Evolutionary conservation across 2,113 vertebrate species (phyloP).

Genomic region (Mionectes macconnelli): DNA sequence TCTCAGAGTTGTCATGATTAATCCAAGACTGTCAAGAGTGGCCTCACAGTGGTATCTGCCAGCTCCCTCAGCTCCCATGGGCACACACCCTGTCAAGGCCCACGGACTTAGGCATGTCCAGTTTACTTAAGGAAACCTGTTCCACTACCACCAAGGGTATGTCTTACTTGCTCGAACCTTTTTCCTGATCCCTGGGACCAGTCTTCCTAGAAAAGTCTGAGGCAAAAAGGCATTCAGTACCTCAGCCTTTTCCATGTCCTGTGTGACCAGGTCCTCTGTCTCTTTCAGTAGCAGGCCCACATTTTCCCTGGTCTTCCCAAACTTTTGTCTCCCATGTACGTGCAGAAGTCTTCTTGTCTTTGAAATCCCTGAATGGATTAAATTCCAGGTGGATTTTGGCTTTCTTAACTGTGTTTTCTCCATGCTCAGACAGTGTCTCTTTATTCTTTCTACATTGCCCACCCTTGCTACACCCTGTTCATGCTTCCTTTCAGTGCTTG

Average conservation of each 20-base stretch:
- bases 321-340: neutral
- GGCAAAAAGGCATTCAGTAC: neutral
- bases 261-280: neutral
- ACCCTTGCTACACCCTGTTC: neutral
- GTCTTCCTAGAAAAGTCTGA: neutral
- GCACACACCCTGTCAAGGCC: neutral
- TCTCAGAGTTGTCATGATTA: neutral
- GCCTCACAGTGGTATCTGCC: neutral
- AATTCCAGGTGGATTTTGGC: neutral
- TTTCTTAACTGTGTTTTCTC: neutral
- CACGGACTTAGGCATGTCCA: neutral
- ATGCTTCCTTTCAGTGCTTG: neutral
- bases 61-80: neutral
- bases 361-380: neutral
- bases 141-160: neutral
- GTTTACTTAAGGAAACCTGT: neutral
- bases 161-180: neutral
- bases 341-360: neutral
- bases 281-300: neutral
- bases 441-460: neutral
- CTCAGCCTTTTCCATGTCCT: neutral
- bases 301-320: neutral
- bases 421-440: neutral
- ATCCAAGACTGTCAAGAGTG: neutral
- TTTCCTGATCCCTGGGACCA: neutral